Base-by-base conservation (phyloP, 2,797 vertebrate species). In the Pangasius sanitwongsei region DNA sequence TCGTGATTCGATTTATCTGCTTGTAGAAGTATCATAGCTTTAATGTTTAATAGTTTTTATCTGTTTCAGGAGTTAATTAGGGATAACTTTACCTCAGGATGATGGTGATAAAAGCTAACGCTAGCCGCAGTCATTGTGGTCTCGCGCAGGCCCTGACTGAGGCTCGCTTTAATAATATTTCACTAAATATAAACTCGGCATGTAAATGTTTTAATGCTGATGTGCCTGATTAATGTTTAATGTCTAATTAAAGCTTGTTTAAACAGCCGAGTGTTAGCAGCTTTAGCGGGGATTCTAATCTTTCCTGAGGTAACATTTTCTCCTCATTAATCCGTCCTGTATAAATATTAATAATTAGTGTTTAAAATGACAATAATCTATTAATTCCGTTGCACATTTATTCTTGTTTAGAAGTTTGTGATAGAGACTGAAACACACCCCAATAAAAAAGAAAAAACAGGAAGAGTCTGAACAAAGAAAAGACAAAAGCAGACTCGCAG, bases 401-500 rank as follows among this genome's bases (percentile, higher is more conserved):
- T 18, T 63, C 1, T 41, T 3, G 5, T 83, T 63, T 61, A 13
- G 12, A n/a, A 20, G 9, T 82, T 11, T 37, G 1, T 61, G n/a
- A 34, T 9, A 28, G 44, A 6, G 18, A 37, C 31, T 16, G 6
- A 12, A 20, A 12, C 4, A 2, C 5, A 23, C 57, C 15, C 20
- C 20, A 13, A 59, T 6, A 34, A 8, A 23, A 11, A 44, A 1
- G 8, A 55, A 1, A 83, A 50, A 89, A 77, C 83, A 77, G 91
- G 87, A 88, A 89, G 81, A 87, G 41, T 34, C n/a, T 84, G 83
- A 91, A 91, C 91, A 92, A 92, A 91, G 87, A 80, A 1, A 18
- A 61, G 89, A 89, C 92, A 89, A 90, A 89, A 83, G 81, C 89
- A 70, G 75, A 23, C 25, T n/a, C 20, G 6, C 55, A n/a, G n/a